Evolutionary conservation across 2,113 vertebrate species (phyloP), one percentile per base, ranked within the genome.

Genomic region (Sula dactylatra): DNA sequence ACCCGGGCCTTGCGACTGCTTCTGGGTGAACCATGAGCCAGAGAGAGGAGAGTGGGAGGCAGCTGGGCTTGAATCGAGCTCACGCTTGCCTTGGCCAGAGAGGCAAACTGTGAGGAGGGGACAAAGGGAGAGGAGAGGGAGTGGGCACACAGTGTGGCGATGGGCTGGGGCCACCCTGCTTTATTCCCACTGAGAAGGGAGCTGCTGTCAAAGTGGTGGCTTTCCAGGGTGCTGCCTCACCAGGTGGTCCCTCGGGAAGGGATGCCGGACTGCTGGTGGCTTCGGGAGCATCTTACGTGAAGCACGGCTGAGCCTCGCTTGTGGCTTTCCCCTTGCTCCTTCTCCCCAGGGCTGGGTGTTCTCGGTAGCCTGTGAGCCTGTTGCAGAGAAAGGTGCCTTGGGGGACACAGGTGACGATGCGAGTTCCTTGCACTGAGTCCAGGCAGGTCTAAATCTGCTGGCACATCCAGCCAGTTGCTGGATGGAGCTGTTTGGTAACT

Each of bases 101-200:
- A 20, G 36, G 25, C 16, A 50, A 52, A 4, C n/a, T 14, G 31
- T 0, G 0, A 34, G 71, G 29, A 66, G 32, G 31, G 47, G 45
- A 64, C 61, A 76, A 70, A 87, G 40, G 55, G n/a, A 72, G 32
- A 62, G 22, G 54, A 50, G 42, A 11, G 11, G 45, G 42, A 90
- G 45, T 0, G 5, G 36, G 42, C 52, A 17, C 16, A 9, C 0
- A 0, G 49, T 4, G 0, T 9, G 32, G 47, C 36, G 10, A 36
- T 4, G 58, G n/a, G n/a, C 58, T 25, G 58, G 22, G 58, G 58
- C 58, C 14, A 25, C 15, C 24, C n/a, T 61, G 58, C 58, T n/a
- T 25, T 61, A 25, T 88, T 32, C 25, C 31, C 3, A 0, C 44
- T 36, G 40, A 69, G 73, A 55, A 45, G 16, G 13, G 55, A 31